A percentile compares a stretch with the other conserved stretches of the same genome.
Evolutionary conservation across 2,888 invertebrate genomes (phyloP).

Genomic region (Leucozona laternaria): DNA sequence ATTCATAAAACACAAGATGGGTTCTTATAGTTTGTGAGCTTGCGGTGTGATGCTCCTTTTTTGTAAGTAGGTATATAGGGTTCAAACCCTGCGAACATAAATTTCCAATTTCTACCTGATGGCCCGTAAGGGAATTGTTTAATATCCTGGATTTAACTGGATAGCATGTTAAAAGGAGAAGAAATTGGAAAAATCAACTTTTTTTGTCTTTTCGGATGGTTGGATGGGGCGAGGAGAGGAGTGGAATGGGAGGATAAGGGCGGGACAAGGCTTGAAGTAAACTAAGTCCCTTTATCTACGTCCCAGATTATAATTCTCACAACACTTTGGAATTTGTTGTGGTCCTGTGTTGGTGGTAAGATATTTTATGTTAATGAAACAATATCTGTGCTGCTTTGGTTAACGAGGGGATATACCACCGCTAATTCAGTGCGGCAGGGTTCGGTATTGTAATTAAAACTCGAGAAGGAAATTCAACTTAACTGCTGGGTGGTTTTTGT

Average conservation of each 20-base stretch:
- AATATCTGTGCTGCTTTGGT: conserved; percentile 52
- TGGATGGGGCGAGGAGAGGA: neutral
- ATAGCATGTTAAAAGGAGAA: neutral
- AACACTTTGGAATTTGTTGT: conserved; percentile 36
- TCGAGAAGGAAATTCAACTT: neutral
- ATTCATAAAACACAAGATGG: conserved; percentile 6
- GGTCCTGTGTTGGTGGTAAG: conserved; percentile 21
- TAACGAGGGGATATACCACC: conserved; percentile 23
- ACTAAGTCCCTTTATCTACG: conserved; percentile 15
- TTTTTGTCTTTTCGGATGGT: neutral
- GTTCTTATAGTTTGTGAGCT: neutral
- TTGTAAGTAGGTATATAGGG: neutral
- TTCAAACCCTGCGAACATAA: neutral
- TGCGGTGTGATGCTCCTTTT: neutral
- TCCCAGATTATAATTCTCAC: conserved; percentile 3
- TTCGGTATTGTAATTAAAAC: conserved; percentile 41
- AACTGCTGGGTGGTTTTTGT: conserved; percentile 19
- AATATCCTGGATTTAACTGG: conserved; percentile 49
- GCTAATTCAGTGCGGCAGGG: conserved; percentile 41
- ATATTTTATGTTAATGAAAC: conserved; percentile 65
- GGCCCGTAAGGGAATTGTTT: conserved; percentile 45
- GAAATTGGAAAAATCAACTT: conserved; percentile 22
- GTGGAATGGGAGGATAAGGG: too few relatives aligned
- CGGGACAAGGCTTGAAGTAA: too few relatives aligned
- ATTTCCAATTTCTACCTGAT: conserved; percentile 57